phyloP scores from a whole-genome alignment of 2,888 invertebrate genomes.

The Perizoma affinitatum region DNA sequence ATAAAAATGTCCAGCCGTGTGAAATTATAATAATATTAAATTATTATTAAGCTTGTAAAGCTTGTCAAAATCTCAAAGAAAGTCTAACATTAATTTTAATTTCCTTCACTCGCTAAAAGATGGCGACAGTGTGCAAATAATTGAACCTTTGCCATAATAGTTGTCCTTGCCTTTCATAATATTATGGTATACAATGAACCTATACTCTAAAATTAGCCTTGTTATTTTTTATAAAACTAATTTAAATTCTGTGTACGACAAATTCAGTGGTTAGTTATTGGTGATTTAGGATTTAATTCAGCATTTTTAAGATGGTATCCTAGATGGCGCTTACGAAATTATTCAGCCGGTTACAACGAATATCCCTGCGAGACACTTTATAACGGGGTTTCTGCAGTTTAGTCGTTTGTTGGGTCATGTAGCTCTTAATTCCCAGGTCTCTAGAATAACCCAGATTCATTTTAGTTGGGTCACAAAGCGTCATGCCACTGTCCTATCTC shows the following conservation, averaged over 20 bases:
- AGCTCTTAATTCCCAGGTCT: constrained; percentile 49
- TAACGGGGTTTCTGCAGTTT: constrained; percentile 59
- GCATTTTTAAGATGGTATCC: background rate
- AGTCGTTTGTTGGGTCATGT: constrained; percentile 54
- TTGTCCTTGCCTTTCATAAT: constrained; percentile 13
- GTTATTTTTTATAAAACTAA: background rate
- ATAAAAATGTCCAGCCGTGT: too few relatives aligned
- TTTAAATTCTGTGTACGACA: background rate
- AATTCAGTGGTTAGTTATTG: background rate
- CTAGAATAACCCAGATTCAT: constrained; percentile 20
- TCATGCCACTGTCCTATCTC: constrained; percentile 2
- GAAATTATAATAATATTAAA: too few relatives aligned
- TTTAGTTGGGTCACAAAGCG: constrained; percentile 11
- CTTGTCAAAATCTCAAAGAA: too few relatives aligned
- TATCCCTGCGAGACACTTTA: rapidly evolving
- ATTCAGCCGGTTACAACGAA: background rate
- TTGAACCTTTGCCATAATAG: background rate
- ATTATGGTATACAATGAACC: constrained; percentile 1
- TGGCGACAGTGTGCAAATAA: constrained; percentile 10
- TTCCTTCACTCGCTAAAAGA: constrained; percentile 8
- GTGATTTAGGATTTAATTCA: background rate
- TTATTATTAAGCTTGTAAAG: too few relatives aligned
- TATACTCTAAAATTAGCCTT: constrained; percentile 5
- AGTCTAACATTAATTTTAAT: background rate
- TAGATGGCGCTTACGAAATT: constrained; percentile 23